Evolutionary conservation across 1,140 invertebrate species (phyloP), one percentile per base, ranked within the genome.

Genomic region (Euwallacea fornicatus): DNA sequence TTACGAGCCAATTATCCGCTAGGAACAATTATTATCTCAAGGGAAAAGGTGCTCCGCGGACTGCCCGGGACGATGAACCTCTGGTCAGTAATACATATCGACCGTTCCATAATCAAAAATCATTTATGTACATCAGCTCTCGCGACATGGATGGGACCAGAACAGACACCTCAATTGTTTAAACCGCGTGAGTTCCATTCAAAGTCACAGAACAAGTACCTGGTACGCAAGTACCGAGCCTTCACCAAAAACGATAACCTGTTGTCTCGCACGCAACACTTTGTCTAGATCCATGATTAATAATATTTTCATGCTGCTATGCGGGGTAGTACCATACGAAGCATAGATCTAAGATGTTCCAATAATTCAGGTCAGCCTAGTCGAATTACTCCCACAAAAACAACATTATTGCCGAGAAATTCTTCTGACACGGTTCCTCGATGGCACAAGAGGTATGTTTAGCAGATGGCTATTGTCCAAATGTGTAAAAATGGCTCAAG

Each of bases 1-100:
- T 74, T 74, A 74, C 59, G 65, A 63, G 41, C 69, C 73, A 74
- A 74, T 74, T 72, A 73, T 41, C 42, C 41, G 16, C 53, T 7
- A 56, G 46, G 47, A 66, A 66, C 63, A 66, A 66, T 66, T 66
- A 66, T 42, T 13, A 50, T 50, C 46, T 50, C 46, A 50, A 15
- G 43, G 16, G 47, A 56, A 66, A 46, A 54, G 54, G 54, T 66
- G 63, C 63, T 66, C 54, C 54, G 54, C 43, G 44, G 60, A 9
- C 21, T 33, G 7, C 8, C 13, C 13, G 60, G 60, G 43, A 62
- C 60, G 43, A 15, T 62, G 60, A 62, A 62, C 60, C 54, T 56
- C 54, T 13, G 54, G n/a, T 56, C n/a, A 56, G 16, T 16, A 6
- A 15, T 56, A 9, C n/a, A 56, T 56, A 16, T 9, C 54, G 16